Evolutionary conservation across 2,113 vertebrate genomes (phyloP), one percentile per base, ranked within the genome.

Genomic region (Sinocyclocheilus anshuiensis): DNA sequence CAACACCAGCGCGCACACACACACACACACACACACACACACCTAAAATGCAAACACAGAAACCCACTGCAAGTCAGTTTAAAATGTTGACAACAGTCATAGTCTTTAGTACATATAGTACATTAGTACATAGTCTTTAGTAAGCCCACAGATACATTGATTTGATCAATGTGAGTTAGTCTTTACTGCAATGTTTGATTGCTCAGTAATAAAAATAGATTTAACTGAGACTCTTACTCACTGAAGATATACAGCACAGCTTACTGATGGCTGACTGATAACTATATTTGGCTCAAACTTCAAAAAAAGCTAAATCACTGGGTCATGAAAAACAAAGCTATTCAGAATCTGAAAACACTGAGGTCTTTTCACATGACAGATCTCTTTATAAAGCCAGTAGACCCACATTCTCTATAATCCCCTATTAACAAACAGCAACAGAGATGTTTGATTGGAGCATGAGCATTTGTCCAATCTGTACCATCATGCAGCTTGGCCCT

Each of bases 361-460:
- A 24, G 53, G 6, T 24, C 12, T 59, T 48, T 48, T 22, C 59
- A 50, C 24, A 84, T 39, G 55, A 78, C 42, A 6, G 36, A 16
- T 48, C 4, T 77, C 59, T 12, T 55, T 42, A 69, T 22, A 69
- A 42, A 53, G 26, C 77, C 24, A 69, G 48, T 12, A 15, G 71
- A 71, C 22, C 78, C 12, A 42, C 50, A 72, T 4, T 42, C 24
- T 71, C 65, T 24, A n/a, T 33, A 86, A 57, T 67, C 45, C 45
- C 13, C 36, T 65, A 57, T n/a, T 42, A 67, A 69, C 55, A 83
- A 24, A 55, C 74, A 80, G 63, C 59, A 48, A 86, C 26, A 87
- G 39, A 83, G 16, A 36, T 0, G 9, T 5, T 4, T 24, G 33
- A 69, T 22, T 4, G 12, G 12, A 57, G 29, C 6, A 0, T 36